A percentile compares a stretch with the other conserved stretches of the same genome.
Evolutionary conservation across 2,797 vertebrate species (phyloP).

Genomic region (Gymnothorax reevesii): DNA sequence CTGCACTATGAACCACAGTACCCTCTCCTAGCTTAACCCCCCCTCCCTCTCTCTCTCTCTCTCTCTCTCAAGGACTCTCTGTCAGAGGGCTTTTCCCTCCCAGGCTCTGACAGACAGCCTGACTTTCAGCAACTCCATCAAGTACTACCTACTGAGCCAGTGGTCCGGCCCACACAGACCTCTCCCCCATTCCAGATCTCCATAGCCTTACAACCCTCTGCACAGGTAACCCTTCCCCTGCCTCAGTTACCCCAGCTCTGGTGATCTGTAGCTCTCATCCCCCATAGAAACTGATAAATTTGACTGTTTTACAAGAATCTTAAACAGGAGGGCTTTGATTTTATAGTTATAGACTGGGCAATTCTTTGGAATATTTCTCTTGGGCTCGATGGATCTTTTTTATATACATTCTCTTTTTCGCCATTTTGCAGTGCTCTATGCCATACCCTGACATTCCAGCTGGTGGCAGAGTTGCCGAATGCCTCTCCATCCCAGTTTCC

Average conservation of each 20-base stretch:
- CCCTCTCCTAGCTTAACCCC: background rate
- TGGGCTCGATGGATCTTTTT: slow-evolving; percentile 60
- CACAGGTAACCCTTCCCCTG: slow-evolving; percentile 10
- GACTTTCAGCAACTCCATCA: slow-evolving; percentile 42
- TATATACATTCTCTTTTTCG: slow-evolving; percentile 59
- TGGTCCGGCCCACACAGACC: slow-evolving; percentile 28
- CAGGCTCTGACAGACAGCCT: slow-evolving; percentile 37
- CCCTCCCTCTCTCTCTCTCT: slow-evolving; percentile 11
- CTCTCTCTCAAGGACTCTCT: slow-evolving; percentile 27
- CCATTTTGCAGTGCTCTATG: slow-evolving; percentile 83
- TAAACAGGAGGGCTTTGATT: background rate
- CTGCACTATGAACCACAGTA: background rate
- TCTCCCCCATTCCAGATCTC: slow-evolving; percentile 61
- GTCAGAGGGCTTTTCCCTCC: slow-evolving; percentile 33
- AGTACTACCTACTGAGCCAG: slow-evolving; percentile 32
- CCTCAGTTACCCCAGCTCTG: background rate
- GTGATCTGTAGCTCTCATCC: background rate
- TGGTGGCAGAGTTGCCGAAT: slow-evolving; percentile 74
- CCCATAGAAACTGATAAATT: background rate
- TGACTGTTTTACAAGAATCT: background rate
- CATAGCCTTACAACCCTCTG: slow-evolving; percentile 51
- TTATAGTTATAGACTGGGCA: background rate
- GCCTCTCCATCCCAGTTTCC: slow-evolving; percentile 72
- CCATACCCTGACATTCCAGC: slow-evolving; percentile 80
- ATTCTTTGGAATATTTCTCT: background rate